Evolutionary conservation across 2,113 vertebrate genomes (phyloP).

Genomic region (Symphodus melops): DNA sequence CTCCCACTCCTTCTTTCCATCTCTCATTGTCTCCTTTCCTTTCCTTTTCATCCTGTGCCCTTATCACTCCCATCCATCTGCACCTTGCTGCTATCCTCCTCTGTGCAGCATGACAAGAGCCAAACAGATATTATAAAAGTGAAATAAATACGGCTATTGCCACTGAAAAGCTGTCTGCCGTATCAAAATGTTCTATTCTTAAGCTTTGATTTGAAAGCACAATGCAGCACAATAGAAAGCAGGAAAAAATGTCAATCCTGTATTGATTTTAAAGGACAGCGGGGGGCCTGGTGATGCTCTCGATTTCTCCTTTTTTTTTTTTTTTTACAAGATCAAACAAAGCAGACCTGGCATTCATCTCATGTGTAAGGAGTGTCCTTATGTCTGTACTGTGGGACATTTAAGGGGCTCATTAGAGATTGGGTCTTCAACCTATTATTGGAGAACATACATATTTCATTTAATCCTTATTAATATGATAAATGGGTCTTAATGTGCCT

Average conservation of each 20-base stretch:
- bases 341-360: constrained; percentile 15
- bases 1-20: constrained; percentile 41
- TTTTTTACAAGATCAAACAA: constrained; percentile 52
- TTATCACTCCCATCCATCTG: constrained; percentile 77
- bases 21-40: constrained; percentile 67
- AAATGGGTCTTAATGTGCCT: constrained; percentile 55
- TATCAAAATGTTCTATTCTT: constrained; percentile 46
- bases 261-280: constrained; percentile 54
- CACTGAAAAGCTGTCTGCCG: constrained; percentile 18
- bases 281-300: constrained; percentile 6
- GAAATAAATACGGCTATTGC: constrained; percentile 55
- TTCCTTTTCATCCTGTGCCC: constrained; percentile 65
- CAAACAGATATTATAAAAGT: constrained; percentile 63
- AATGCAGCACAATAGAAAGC: constrained; percentile 16
- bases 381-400: constrained; percentile 42
- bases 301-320: constrained; percentile 44
- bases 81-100: constrained; percentile 53
- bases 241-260: neutral
- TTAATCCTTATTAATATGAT: constrained; percentile 71
- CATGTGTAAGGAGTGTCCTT: constrained; percentile 36
- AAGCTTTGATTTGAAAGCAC: constrained; percentile 35
- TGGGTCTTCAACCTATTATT: constrained; percentile 54
- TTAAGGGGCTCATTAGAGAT: constrained; percentile 52
- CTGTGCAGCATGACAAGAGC: constrained; percentile 37
- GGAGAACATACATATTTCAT: constrained; percentile 70